Evolutionary conservation across 2,888 invertebrate species (phyloP).

Genomic region (Pimpla rufipes): DNA sequence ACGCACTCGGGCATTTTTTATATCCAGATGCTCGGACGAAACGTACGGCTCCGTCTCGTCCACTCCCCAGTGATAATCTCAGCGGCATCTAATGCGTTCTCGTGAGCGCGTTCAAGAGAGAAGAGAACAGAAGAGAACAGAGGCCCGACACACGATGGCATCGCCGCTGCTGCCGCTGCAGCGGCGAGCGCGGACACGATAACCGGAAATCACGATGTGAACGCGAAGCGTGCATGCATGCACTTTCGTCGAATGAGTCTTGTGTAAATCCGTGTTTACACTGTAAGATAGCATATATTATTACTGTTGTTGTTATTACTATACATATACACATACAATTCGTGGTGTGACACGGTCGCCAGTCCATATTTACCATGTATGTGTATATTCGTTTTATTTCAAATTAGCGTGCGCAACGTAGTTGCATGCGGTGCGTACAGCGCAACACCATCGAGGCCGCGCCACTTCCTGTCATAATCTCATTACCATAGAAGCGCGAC

Average conservation of each 20-base stretch:
- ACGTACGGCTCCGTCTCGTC: not conserved
- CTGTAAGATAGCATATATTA: constrained; percentile 5
- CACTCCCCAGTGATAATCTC: constrained; percentile 4
- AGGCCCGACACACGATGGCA: not conserved
- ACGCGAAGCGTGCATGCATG: constrained; percentile 26
- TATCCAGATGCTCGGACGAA: constrained; percentile 8
- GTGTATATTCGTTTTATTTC: constrained; percentile 5
- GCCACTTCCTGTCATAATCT: constrained; percentile 29
- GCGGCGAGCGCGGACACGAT: constrained; percentile 22
- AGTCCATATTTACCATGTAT: not conserved
- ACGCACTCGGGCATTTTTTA: not conserved
- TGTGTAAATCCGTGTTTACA: constrained; percentile 33
- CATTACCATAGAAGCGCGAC: constrained; percentile 28
- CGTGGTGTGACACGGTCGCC: not conserved
- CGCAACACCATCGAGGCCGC: constrained; percentile 13
- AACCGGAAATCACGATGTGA: constrained; percentile 34
- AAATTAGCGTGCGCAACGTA: not conserved
- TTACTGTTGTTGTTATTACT: not conserved
- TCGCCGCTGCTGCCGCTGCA: not conserved
- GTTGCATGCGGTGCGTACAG: not conserved
- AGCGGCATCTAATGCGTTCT: constrained; percentile 8
- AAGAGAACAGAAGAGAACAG: constrained; percentile 3
- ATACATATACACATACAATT: not conserved
- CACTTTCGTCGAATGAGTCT: constrained; percentile 33
- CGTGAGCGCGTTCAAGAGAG: constrained; percentile 10